Base-by-base conservation (phyloP, 1,140 invertebrate species). In the Drosophila seguyi region DNA sequence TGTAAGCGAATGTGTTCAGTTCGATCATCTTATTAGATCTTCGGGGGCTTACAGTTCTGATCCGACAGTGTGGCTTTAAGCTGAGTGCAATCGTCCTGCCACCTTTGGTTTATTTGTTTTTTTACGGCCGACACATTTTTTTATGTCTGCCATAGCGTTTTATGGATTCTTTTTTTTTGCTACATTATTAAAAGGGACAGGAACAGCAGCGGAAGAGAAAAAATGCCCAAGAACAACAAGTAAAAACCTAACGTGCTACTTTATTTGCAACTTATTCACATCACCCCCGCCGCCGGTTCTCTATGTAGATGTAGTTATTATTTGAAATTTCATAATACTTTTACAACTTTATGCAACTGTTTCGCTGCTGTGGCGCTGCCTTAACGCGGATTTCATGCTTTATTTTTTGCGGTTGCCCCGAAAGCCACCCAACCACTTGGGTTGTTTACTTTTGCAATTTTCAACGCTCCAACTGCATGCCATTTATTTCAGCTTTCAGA, bases 301-400 rank as follows among this genome's bases (percentile, higher is more conserved):
- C 79, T 66, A 73, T 73, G 84, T 76, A 76, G 80, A 79, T 85
- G 78, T 83, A 90, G 85, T 90, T 88, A 90, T 88, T 85, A 88
- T 90, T 88, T 88, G 62, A 85, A 88, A 85, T 88, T 88, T 88
- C 81, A 88, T 88, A 88, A 88, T 88, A 90, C 85, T 88, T 88
- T 88, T 90, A 90, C 78, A 88, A 88, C 85, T 88, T 90, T 81
- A 90, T 88, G 85, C 85, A 90, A 88, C 78, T 90, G 85, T 68
- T 88, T 62, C 36, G 84, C 66, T 58, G 76, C 44, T 62, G 79
- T 39, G 20, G 63, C 25, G 58, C 55, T 66, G 78, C 75, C 79
- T 83, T 87, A 87, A 86, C 83, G 83, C 83, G 79, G 79, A 87
- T 79, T 86, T 87, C 71, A 82, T 82, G 76, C 83, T 79, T 75